Percentiles rank a stretch among this genome's conserved stretches.
Evolutionary conservation across 2,113 vertebrate species (phyloP).

Genomic region (Phylloscopus whistleri): DNA sequence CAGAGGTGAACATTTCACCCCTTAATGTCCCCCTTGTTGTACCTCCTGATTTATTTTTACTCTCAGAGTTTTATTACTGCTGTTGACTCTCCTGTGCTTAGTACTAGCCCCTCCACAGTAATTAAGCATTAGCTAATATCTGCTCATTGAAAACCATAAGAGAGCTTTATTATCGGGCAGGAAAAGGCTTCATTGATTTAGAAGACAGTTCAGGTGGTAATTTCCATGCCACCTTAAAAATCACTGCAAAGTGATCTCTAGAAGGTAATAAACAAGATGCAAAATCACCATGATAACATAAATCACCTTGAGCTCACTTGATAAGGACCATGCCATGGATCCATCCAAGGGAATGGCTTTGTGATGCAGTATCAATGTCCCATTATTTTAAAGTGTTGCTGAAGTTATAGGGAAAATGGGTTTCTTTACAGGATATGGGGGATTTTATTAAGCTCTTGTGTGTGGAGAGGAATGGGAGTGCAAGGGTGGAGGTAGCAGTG

Average conservation of each 20-base stretch:
- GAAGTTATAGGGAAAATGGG: background rate
- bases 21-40: background rate
- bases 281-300: slow-evolving; percentile 56
- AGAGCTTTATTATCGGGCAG: slow-evolving; percentile 36
- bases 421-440: background rate
- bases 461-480: background rate
- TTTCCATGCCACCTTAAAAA: slow-evolving; percentile 58
- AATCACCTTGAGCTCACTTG: slow-evolving; percentile 33
- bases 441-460: background rate
- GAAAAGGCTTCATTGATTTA: slow-evolving; percentile 59
- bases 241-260: slow-evolving; percentile 55
- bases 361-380: slow-evolving; percentile 20
- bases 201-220: slow-evolving; percentile 48
- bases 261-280: slow-evolving; percentile 68
- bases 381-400: slow-evolving; percentile 46
- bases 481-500: background rate
- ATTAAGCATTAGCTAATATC: slow-evolving; percentile 60
- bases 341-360: slow-evolving; percentile 28
- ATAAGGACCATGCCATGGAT: background rate
- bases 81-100: slow-evolving; percentile 41
- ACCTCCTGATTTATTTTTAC: slow-evolving; percentile 10
- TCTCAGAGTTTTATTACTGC: background rate
- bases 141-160: slow-evolving; percentile 30
- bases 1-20: background rate
- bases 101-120: slow-evolving; percentile 12